phyloP scores from a whole-genome alignment of 2,888 invertebrate genomes.

The Nebria brevicollis region DNA sequence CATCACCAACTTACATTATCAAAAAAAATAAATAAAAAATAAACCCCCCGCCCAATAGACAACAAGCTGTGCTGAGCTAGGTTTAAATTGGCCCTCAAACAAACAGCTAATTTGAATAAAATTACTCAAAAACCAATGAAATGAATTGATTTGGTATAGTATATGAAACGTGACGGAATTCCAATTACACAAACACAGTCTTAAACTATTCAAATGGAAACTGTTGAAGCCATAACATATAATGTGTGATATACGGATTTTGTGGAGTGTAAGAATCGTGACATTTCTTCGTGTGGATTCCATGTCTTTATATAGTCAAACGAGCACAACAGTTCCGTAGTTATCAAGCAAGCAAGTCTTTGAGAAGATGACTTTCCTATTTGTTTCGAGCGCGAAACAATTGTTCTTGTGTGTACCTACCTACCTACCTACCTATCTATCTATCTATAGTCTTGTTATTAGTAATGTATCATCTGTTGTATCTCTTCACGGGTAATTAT shows the following conservation, averaged over 20 bases:
- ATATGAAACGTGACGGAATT: no score
- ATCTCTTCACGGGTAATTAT: conserved; percentile 26
- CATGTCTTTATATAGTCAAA: not conserved
- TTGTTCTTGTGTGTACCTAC: not conserved
- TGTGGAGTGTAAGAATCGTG: not conserved
- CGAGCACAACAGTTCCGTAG: not conserved
- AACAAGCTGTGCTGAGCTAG: no score
- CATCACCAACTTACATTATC: not conserved
- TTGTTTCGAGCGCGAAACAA: not conserved
- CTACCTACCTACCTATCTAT: no score
- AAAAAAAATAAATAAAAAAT: no score
- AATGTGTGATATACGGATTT: not conserved
- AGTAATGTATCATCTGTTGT: conserved; percentile 15
- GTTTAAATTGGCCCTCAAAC: no score
- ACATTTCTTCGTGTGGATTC: not conserved
- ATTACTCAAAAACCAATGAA: no score
- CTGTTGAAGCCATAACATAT: not conserved
- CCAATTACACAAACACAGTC: no score
- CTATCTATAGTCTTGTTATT: not conserved
- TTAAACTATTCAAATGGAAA: not conserved
- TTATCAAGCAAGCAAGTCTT: not conserved
- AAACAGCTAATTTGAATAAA: no score
- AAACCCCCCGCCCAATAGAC: no score
- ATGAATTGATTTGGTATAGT: no score
- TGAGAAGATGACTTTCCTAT: not conserved